Base-by-base conservation (phyloP, 2,797 vertebrate genomes). In the Gadopsis marmoratus region DNA sequence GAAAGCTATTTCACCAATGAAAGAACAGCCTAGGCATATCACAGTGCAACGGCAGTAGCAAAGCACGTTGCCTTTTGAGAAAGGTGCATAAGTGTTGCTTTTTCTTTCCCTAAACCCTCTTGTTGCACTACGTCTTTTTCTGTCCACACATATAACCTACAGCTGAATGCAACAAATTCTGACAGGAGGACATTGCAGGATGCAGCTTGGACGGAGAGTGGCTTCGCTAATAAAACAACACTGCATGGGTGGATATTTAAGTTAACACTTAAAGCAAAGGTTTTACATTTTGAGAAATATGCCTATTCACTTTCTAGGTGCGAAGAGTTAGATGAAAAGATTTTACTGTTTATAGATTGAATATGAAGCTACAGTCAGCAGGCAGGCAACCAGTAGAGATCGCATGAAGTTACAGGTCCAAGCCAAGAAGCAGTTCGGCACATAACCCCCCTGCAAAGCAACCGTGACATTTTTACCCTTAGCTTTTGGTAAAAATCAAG, bases 101-200 rank as follows among this genome's bases (percentile, higher is more conserved):
- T 76, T 61, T 74, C 14, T 78, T 48, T n/a, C 4, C 17, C 11
- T 61, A 43, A 74, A 67, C 68, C 9, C 62, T 33, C 14, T 26
- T 26, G 26, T 26, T 26, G 26, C 26, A 26, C 26, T 26, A 26
- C 26, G 26, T 26, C 26, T 47, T 31, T 48, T 19, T 74, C 47
- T 41, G 14, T 66, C 58, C 10, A 3, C 11, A 58, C 37, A 26
- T 26, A 26, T 26, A 56, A 56, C n/a, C 23, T 33, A 55, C 31
- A 29, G n/a, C 16, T 54, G 17, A 65, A 60, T 31, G 50, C 12
- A 78, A 75, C 62, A 45, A 55, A 47, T 33, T 54, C 51, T 53
- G 47, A 55, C 33, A 33, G 50, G 55, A 62, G n/a, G 33, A 76
- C 43, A 66, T 4, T 45, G 35, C 54, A 23, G 35, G 4, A 54